Evolutionary conservation across 35 echinoderm and acorn worm species (phyloP).

Genomic region (Ophioderma brevispina): DNA sequence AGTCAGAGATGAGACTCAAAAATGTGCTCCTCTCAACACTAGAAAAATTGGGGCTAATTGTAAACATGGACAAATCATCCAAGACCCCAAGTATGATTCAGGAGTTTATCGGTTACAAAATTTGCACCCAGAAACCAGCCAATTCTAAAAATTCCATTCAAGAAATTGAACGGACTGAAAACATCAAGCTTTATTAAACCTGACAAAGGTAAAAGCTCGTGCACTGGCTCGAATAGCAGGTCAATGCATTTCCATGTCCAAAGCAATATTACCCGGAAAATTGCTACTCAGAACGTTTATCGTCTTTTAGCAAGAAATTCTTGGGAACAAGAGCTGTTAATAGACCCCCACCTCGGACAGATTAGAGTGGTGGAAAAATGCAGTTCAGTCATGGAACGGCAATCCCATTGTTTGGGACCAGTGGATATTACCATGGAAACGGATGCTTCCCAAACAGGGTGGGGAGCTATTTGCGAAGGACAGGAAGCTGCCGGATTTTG

Average conservation of each 20-base stretch:
- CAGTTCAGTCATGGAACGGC: neutral
- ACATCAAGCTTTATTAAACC: neutral
- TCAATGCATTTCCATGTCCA: too few species aligned
- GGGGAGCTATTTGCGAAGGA: constrained; percentile 11
- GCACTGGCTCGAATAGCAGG: too few species aligned
- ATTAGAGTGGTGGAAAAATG: constrained; percentile 23
- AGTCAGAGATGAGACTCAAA: neutral
- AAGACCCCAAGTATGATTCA: too few species aligned
- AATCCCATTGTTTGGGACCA: neutral
- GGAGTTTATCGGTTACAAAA: too few species aligned
- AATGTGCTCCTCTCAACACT: neutral
- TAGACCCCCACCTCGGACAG: neutral
- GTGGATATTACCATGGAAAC: constrained; percentile 4
- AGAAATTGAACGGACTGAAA: neutral
- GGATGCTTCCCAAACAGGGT: constrained; percentile 17
- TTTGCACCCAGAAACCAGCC: neutral
- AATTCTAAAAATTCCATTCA: neutral
- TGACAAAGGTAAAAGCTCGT: neutral
- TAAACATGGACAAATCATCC: too few species aligned
- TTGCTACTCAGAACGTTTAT: neutral
- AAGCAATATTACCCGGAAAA: constrained; percentile 20
- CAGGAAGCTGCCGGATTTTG: constrained; percentile 14
- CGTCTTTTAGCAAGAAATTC: neutral
- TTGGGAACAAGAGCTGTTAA: neutral
- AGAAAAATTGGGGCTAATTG: neutral